Conservation (phyloP, 1,140 invertebrate species). For the Radopholus similis region DNA sequence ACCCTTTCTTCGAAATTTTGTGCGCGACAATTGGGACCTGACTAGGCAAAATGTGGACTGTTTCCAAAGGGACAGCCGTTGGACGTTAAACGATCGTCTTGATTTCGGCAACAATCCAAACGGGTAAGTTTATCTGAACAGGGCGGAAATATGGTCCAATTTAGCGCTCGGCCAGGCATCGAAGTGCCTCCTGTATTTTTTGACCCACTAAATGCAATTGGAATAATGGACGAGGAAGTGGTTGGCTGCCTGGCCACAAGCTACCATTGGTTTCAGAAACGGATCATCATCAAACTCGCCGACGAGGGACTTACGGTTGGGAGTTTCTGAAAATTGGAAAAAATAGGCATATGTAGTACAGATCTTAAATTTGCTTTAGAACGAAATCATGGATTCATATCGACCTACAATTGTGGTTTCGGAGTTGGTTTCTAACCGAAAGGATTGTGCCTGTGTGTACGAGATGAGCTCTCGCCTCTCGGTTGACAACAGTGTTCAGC, state of each 20-base stretch:
- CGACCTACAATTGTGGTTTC: conserved; percentile 20
- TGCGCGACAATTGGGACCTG: not conserved
- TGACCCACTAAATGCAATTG: not conserved
- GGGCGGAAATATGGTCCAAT: not conserved
- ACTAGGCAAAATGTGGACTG: not conserved
- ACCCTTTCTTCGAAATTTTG: not conserved
- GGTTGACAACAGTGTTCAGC: too few species aligned
- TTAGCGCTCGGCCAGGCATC: not conserved
- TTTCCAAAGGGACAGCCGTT: not conserved
- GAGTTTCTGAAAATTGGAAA: not conserved
- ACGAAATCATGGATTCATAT: conserved; percentile 23
- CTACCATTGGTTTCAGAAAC: conserved; percentile 10
- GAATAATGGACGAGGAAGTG: not conserved
- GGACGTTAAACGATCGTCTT: not conserved
- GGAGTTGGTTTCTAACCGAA: conserved; percentile 25
- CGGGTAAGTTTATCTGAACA: not conserved
- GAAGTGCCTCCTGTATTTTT: not conserved
- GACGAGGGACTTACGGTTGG: conserved; percentile 22
- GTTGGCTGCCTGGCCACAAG: conserved; percentile 27
- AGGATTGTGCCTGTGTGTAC: conserved; percentile 21
- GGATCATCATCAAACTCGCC: conserved; percentile 17
- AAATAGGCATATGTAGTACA: not conserved
- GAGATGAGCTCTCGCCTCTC: conserved; percentile 5
- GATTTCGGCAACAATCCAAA: not conserved
- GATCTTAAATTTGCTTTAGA: conserved; percentile 19